phyloP scores from a whole-genome alignment of 1,140 invertebrate species.

The Arctopsyche grandis region DNA sequence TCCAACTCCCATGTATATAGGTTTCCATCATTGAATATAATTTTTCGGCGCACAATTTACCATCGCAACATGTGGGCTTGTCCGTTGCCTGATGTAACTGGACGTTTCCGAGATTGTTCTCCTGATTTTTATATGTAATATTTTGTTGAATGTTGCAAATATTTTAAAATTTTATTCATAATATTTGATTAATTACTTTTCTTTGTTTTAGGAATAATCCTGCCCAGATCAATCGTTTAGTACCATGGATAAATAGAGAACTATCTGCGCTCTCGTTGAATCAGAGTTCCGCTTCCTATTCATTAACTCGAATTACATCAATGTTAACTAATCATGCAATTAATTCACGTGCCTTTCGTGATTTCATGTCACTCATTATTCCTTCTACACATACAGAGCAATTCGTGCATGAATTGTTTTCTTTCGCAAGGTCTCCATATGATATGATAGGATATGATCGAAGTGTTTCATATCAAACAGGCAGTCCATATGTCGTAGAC shows the following conservation, averaged over 20 bases:
- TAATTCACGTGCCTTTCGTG: slow-evolving; percentile 76
- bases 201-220: slow-evolving; percentile 76
- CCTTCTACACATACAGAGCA: slow-evolving; percentile 75
- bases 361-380: slow-evolving; percentile 66
- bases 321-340: slow-evolving; percentile 77
- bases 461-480: slow-evolving; percentile 66
- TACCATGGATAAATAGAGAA: slow-evolving; percentile 91
- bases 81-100: slow-evolving; percentile 72
- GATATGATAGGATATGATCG: slow-evolving; percentile 83
- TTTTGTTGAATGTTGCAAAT: background rate
- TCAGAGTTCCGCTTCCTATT: slow-evolving; percentile 71
- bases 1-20: background rate
- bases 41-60: slow-evolving; percentile 77
- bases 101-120: slow-evolving; percentile 75
- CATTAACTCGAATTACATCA: slow-evolving; percentile 76
- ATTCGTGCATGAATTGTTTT: slow-evolving; percentile 90
- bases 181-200: slow-evolving; percentile 20
- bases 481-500: slow-evolving; percentile 54
- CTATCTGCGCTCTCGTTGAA: slow-evolving; percentile 76
- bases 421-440: slow-evolving; percentile 86
- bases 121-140: slow-evolving; percentile 78
- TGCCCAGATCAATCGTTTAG: slow-evolving; percentile 79
- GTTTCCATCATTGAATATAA: background rate
- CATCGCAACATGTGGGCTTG: slow-evolving; percentile 79
- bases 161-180: background rate